These are phyloP conservation scores for Mactromeris polynyma DNA, from an alignment of 2,888 invertebrate species.

Conservation along the genomic window DNA sequence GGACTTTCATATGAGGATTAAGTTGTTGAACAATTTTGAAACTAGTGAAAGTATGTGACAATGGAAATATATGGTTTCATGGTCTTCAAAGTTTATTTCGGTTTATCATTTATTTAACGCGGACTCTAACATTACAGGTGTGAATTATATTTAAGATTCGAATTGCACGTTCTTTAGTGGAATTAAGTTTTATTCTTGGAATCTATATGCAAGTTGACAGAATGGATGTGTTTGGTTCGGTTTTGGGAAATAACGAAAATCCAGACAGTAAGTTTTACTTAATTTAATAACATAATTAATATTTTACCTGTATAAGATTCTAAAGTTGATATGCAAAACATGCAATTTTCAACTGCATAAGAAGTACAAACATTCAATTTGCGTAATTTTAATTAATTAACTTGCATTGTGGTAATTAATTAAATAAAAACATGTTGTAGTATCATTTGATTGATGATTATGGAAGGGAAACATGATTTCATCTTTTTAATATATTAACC, in stretches of 20 bases:
- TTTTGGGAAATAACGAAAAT: slow-evolving; percentile 26
- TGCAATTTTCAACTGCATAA: background rate
- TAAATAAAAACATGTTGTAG: background rate
- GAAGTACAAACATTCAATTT: background rate
- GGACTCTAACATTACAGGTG: background rate
- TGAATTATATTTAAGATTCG: background rate
- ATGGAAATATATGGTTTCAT: background rate
- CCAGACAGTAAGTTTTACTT: slow-evolving; percentile 32
- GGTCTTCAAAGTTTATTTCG: background rate
- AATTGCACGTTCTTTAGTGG: background rate
- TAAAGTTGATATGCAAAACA: background rate
- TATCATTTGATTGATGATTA: background rate
- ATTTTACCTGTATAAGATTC: background rate
- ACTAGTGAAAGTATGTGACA: background rate
- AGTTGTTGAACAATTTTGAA: background rate
- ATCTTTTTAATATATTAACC: background rate
- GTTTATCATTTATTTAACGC: background rate
- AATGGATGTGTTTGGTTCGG: slow-evolving; percentile 42
- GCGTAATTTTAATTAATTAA: slow-evolving; percentile 15
- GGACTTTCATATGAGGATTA: background rate
- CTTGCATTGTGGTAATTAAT: background rate
- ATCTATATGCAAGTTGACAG: background rate
- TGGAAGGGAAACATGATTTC: background rate
- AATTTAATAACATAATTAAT: background rate
- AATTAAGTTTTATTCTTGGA: slow-evolving; percentile 1